A percentile compares a stretch with the other conserved stretches of the same genome.
These are phyloP conservation scores for Spea hammondii DNA, from an alignment of 2,797 vertebrate genomes.

Conservation along the genomic window DNA sequence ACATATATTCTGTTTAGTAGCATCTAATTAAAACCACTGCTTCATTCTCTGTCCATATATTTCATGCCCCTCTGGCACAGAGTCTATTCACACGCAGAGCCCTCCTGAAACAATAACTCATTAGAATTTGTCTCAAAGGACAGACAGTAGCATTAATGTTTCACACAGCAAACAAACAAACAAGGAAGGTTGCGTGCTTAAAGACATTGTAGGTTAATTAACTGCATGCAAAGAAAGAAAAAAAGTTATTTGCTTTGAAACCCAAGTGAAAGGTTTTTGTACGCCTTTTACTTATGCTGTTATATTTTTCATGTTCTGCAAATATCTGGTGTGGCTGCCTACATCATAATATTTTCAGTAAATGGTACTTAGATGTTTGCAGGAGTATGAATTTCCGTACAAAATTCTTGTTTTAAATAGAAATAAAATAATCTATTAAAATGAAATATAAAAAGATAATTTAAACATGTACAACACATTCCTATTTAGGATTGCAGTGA, in stretches of 20 bases:
- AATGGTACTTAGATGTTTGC: not conserved
- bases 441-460: not conserved
- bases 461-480: not conserved
- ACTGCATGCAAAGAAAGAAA: not conserved
- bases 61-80: not conserved
- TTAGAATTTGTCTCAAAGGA: constrained; percentile 8
- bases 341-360: not conserved
- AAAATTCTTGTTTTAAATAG: too few relatives aligned
- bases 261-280: not conserved
- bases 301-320: not conserved
- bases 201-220: not conserved
- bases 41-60: not conserved
- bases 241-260: not conserved
- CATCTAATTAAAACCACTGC: constrained; percentile 14
- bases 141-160: not conserved
- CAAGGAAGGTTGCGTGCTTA: not conserved
- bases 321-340: not conserved
- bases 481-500: too few relatives aligned
- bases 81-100: not conserved
- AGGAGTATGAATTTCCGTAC: not conserved
- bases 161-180: not conserved
- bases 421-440: too few relatives aligned
- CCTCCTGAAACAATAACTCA: constrained; percentile 7
- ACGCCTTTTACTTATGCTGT: not conserved
- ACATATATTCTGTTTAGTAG: not conserved